Percentiles rank a stretch among this genome's conserved stretches.
phyloP scores from a whole-genome alignment of 2,888 invertebrate genomes.

The Protophormia terraenovae region DNA sequence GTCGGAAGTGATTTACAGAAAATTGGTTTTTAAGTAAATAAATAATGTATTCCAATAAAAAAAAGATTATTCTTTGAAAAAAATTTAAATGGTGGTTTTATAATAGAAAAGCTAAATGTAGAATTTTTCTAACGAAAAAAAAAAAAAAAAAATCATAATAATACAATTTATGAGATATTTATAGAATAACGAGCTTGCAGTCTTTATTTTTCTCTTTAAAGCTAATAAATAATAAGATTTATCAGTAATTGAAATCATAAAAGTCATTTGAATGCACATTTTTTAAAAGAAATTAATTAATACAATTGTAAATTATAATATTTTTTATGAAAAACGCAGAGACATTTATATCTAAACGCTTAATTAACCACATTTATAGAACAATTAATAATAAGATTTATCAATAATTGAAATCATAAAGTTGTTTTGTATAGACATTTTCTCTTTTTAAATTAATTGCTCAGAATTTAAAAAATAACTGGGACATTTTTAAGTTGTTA shows the following conservation, averaged over 20 bases:
- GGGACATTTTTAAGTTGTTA: no score
- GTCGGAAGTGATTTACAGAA: slow-evolving; percentile 80
- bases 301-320: not conserved
- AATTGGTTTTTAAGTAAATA: slow-evolving; percentile 81
- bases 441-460: no score
- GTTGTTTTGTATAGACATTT: not conserved
- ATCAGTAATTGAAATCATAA: slow-evolving; percentile 18
- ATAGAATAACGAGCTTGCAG: slow-evolving; percentile 1
- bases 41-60: slow-evolving; percentile 73
- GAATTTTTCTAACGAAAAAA: not conserved
- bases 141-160: slow-evolving; percentile 5
- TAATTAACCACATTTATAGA: not conserved
- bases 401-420: slow-evolving; percentile 14
- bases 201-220: not conserved
- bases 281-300: not conserved
- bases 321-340: no score
- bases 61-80: slow-evolving; percentile 32
- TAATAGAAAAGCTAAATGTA: slow-evolving; percentile 11
- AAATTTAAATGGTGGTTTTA: slow-evolving; percentile 18
- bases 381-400: slow-evolving; percentile 41
- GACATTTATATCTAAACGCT: no score
- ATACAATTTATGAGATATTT: slow-evolving; percentile 14
- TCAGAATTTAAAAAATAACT: no score
- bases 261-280: not conserved
- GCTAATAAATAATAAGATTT: slow-evolving; percentile 36